Conservation (phyloP, 2,113 vertebrate genomes). For the Corydoras sp. region DNA sequence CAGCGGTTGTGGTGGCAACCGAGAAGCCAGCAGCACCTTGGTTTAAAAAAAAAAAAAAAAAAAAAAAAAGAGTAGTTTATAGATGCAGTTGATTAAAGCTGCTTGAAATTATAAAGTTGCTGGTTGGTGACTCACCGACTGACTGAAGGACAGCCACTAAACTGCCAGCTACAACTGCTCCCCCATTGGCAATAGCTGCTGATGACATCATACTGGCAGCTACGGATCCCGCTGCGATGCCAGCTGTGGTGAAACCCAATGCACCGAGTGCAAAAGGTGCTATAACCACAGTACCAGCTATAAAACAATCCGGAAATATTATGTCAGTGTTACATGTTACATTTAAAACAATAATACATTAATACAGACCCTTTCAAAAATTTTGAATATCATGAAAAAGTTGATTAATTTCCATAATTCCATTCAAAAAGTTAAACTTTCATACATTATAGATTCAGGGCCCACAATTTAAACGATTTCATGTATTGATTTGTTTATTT, state of each 20-base stretch:
- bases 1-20: neutral
- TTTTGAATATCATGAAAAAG: no score
- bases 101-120: neutral
- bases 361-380: no score
- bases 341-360: neutral
- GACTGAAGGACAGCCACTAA: slow-evolving; percentile 39
- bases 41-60: neutral
- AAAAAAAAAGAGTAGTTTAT: neutral
- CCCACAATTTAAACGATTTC: no score
- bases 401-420: no score
- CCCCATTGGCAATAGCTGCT: slow-evolving; percentile 28
- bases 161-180: slow-evolving; percentile 30
- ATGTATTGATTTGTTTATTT: no score
- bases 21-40: slow-evolving; percentile 21
- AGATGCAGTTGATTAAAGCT: neutral
- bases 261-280: neutral
- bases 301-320: neutral
- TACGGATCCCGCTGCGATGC: slow-evolving; percentile 30
- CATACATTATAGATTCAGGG: no score
- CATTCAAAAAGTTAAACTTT: no score
- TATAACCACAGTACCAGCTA: slow-evolving; percentile 6
- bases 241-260: slow-evolving; percentile 31
- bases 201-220: slow-evolving; percentile 36
- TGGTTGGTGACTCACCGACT: slow-evolving; percentile 16
- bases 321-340: neutral